These are phyloP conservation scores for Phlogophora meticulosa DNA, from an alignment of 2,888 invertebrate genomes.

Conservation along the genomic window DNA sequence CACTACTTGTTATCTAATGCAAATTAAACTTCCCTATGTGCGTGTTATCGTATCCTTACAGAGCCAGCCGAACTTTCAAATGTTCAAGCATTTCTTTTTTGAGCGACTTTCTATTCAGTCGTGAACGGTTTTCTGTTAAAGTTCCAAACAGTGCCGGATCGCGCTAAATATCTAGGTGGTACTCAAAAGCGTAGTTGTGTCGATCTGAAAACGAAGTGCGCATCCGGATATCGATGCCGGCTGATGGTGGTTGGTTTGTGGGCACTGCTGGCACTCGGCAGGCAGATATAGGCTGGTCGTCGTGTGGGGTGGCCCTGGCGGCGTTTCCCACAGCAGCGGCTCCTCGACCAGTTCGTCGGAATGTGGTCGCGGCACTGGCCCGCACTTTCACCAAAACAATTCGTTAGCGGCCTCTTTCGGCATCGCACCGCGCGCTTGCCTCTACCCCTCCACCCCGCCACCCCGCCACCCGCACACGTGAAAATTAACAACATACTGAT, in stretches of 20 bases:
- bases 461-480: slow-evolving; percentile 85
- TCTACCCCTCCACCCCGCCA: slow-evolving; percentile 81
- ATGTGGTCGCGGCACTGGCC: slow-evolving; percentile 90
- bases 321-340: slow-evolving; percentile 91
- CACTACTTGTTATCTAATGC: slow-evolving; percentile 77
- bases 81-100: slow-evolving; percentile 58
- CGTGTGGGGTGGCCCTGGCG: slow-evolving; percentile 88
- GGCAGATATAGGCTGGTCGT: slow-evolving; percentile 81
- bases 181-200: slow-evolving; percentile 13
- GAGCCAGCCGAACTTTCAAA: slow-evolving; percentile 73
- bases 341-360: slow-evolving; percentile 90
- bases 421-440: slow-evolving; percentile 84
- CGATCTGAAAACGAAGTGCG: slow-evolving; percentile 25
- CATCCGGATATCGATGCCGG: slow-evolving; percentile 31
- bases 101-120: slow-evolving; percentile 63
- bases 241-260: slow-evolving; percentile 59
- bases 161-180: slow-evolving; percentile 22
- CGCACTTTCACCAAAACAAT: slow-evolving; percentile 92
- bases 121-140: slow-evolving; percentile 45
- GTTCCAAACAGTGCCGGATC: slow-evolving; percentile 31
- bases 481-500: slow-evolving; percentile 88
- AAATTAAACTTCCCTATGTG: slow-evolving; percentile 75
- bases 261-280: slow-evolving; percentile 67
- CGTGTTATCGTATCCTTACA: slow-evolving; percentile 75
- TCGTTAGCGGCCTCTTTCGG: slow-evolving; percentile 91